phyloP scores from a whole-genome alignment of 1,140 invertebrate species.

The Meteorus sp. region DNA sequence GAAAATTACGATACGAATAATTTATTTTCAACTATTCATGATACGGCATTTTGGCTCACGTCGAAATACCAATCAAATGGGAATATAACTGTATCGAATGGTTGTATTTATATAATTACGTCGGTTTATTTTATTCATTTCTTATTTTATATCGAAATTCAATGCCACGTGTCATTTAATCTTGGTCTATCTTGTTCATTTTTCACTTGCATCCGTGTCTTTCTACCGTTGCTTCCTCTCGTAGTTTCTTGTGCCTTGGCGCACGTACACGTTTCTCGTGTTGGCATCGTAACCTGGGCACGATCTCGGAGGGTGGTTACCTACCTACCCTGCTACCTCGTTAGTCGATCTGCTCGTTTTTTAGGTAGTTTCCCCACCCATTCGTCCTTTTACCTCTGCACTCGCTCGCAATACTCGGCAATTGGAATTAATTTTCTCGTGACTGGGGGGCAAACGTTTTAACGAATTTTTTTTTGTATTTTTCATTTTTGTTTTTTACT shows the following conservation, averaged over 20 bases:
- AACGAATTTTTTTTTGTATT: conserved; percentile 31
- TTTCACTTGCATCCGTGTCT: neutral
- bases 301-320: conserved; percentile 24
- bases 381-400: conserved; percentile 1
- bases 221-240: neutral
- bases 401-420: conserved; percentile 24
- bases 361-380: conserved; percentile 12
- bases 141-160: no score
- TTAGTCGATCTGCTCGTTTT: conserved; percentile 30
- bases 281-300: conserved; percentile 18
- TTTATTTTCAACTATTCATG: no score
- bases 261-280: conserved; percentile 1
- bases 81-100: no score
- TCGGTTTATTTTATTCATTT: no score
- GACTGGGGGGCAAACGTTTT: conserved; percentile 38
- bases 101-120: no score
- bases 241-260: neutral
- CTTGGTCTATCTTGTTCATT: neutral
- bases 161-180: no score
- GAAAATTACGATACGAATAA: no score
- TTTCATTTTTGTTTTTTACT: neutral
- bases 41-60: no score
- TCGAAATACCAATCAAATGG: no score
- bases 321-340: conserved; percentile 32
- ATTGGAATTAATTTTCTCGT: conserved; percentile 50